A percentile compares a stretch with the other conserved stretches of the same genome.
phyloP scores from a whole-genome alignment of 2,888 invertebrate genomes.

The Metellina segmentata region DNA sequence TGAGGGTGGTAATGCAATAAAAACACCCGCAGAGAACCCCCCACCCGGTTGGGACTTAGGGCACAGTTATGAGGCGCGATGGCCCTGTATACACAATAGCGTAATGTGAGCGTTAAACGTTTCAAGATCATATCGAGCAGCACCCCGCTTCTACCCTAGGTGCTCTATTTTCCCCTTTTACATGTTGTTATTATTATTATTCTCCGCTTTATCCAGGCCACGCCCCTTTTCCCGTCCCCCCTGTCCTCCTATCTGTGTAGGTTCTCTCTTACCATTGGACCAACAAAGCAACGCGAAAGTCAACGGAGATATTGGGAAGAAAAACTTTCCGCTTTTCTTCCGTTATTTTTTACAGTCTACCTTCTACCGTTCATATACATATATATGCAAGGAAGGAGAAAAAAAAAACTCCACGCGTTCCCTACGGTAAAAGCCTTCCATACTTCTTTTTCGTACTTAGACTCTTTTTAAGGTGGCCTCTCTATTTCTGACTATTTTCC shows the following conservation, averaged over 20 bases:
- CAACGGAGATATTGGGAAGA: conserved; percentile 71
- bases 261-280: conserved; percentile 70
- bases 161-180: conserved; percentile 57
- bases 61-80: conserved; percentile 45
- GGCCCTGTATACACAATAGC: conserved; percentile 54
- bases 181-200: conserved; percentile 74
- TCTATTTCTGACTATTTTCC: conserved; percentile 75
- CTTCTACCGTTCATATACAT: conserved; percentile 28
- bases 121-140: conserved; percentile 73
- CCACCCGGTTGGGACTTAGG: conserved; percentile 22
- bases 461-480: conserved; percentile 74
- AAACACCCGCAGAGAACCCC: conserved; percentile 58
- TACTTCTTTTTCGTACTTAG: conserved; percentile 71
- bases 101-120: conserved; percentile 75
- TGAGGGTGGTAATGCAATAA: conserved; percentile 71
- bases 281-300: conserved; percentile 74
- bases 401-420: conserved; percentile 62
- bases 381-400: conserved; percentile 3
- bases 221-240: conserved; percentile 29
- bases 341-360: conserved; percentile 24
- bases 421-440: conserved; percentile 74
- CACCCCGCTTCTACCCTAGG: conserved; percentile 18
- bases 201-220: conserved; percentile 55
- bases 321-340: conserved; percentile 66
- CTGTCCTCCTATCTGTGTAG: conserved; percentile 60